Evolutionary conservation across 2,113 vertebrate species (phyloP), one percentile per base, ranked within the genome.

Genomic region (Trematocara marginatum): DNA sequence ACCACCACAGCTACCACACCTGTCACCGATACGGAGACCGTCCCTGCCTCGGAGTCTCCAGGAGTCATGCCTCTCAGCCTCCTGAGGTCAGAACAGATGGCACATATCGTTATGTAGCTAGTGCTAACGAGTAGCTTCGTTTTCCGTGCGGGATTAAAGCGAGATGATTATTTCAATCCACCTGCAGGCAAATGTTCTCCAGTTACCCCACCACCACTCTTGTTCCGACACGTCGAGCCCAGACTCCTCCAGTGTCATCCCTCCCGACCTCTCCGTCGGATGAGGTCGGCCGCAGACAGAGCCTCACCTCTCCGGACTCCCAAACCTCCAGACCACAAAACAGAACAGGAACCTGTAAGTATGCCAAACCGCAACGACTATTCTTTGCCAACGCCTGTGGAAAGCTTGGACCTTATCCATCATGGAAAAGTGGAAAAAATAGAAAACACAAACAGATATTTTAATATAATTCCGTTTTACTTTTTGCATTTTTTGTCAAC

Each of bases 31-130:
- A 98, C 98, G 0, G 98, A 99, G 94, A 99, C 98, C 0, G 98
- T 97, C 51, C 99, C 99, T 4, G 97, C 97, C 10, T 97, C 99
- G 0, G 99, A 99, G 92, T 99, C 98, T 9, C 99, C 98, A 0
- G 98, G 98, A 8, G 99, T 98, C 87, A 98, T 99, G 99, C 99
- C 99, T 1, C 98, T 99, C 78, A 99, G 98, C 94, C 97, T 99
- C 51, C 97, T 99, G 88, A 98, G 99, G 99, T 99, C 78, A 69
- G 82, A 35, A 4, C 82, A 35, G 53, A 54, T 11, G 42, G 66
- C 49, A 35, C 82, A 42, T 26, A 2, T 31, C 29, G 20, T 29
- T 49, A 74, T 29, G 10, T 10, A 47, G 20, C 18, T 12, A 3
- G 29, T 13, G n/a, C 20, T 18, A 26, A 26, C 4, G 1, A 45